Percentiles rank a stretch among this genome's conserved stretches.
phyloP scores from a whole-genome alignment of 2,888 invertebrate species.

The Xanthia togata region DNA sequence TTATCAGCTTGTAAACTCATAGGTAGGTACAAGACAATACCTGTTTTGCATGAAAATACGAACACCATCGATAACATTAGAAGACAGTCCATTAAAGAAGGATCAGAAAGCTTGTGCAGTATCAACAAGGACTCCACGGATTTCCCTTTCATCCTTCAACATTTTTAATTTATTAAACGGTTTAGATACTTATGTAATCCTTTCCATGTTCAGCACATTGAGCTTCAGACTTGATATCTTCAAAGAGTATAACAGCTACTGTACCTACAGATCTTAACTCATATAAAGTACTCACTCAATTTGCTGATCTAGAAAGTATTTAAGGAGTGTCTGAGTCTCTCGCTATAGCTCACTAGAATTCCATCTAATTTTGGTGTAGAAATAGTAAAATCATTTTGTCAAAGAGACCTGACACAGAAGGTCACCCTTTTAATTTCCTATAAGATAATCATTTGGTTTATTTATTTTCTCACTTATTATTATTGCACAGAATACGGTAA shows the following conservation, averaged over 20 bases:
- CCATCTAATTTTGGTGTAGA: conserved; percentile 54
- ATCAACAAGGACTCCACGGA: conserved; percentile 37
- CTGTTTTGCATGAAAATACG: conserved; percentile 1
- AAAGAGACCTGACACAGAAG: neutral
- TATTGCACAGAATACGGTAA: conserved; percentile 69
- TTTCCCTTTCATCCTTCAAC: conserved; percentile 29
- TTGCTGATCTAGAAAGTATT: conserved; percentile 18
- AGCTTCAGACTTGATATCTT: neutral
- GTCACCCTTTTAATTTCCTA: conserved; percentile 25
- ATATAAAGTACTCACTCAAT: neutral
- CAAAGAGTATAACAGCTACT: neutral
- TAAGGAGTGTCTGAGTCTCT: neutral
- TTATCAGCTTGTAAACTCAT: neutral
- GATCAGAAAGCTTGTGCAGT: conserved; percentile 41
- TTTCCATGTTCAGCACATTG: conserved; percentile 35
- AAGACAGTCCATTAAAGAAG: neutral
- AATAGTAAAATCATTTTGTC: conserved; percentile 18
- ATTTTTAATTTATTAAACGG: conserved; percentile 24
- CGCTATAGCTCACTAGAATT: conserved; percentile 34
- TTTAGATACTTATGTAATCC: neutral
- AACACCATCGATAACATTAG: neutral
- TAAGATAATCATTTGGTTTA: conserved; percentile 14
- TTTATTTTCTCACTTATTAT: conserved; percentile 74
- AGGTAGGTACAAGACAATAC: neutral
- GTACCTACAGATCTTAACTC: conserved; percentile 10